Conservation (phyloP, 1,140 invertebrate species). For the Meloidogyne exigua region DNA sequence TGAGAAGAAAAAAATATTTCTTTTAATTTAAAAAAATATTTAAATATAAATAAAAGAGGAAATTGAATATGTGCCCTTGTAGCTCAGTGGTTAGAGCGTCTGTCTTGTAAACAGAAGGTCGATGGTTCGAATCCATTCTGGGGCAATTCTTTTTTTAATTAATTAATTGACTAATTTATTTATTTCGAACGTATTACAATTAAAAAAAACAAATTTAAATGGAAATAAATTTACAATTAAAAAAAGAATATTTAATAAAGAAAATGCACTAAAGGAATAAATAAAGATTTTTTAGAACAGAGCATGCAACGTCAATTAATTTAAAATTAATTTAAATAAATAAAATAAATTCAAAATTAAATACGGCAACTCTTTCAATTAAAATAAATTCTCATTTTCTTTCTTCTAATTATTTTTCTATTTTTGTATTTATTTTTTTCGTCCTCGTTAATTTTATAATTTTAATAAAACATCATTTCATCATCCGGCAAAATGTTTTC, state of each 20-base stretch:
- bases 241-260: too few species aligned
- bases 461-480: not conserved
- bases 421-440: not conserved
- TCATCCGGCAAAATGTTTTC: not conserved
- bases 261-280: too few species aligned
- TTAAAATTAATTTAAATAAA: too few species aligned
- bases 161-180: too few species aligned
- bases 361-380: not conserved
- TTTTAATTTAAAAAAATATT: too few species aligned
- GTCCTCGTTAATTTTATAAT: not conserved
- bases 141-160: not conserved
- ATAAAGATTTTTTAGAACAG: not conserved
- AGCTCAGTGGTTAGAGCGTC: slow-evolving; percentile 29
- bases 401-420: not conserved
- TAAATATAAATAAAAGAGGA: too few species aligned
- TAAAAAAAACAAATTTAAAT: too few species aligned
- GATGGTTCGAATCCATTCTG: slow-evolving; percentile 22
- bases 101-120: slow-evolving; percentile 30
- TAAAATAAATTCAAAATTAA: not conserved
- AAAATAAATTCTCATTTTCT: not conserved
- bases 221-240: too few species aligned
- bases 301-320: not conserved
- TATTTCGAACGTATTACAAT: too few species aligned
- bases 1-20: too few species aligned
- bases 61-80: not conserved